phyloP scores from a whole-genome alignment of 2,888 invertebrate species.

The Heliconius erato region DNA sequence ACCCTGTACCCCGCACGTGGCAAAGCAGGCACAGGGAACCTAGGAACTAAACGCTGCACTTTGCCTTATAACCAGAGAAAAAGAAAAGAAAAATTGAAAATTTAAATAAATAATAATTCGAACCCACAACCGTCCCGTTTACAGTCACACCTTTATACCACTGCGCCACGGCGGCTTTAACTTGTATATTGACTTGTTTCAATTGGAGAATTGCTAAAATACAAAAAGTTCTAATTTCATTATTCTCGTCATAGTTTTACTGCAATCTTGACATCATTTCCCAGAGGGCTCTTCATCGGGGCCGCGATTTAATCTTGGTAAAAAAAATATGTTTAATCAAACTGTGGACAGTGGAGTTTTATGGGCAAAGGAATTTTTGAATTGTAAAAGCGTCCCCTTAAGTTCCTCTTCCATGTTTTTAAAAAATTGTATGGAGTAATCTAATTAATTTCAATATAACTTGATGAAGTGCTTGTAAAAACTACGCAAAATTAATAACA shows the following conservation, averaged over 20 bases:
- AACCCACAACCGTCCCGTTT: background rate
- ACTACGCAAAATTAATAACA: background rate
- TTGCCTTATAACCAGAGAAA: too few relatives aligned
- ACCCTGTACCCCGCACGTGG: too few relatives aligned
- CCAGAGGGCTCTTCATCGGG: background rate
- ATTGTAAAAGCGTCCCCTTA: background rate
- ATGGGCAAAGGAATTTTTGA: background rate
- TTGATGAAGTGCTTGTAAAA: background rate
- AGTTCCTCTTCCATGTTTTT: background rate
- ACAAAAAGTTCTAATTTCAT: constrained; percentile 20
- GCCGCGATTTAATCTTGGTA: constrained; percentile 1
- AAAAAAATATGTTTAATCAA: background rate
- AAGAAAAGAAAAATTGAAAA: too few relatives aligned
- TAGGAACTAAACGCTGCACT: too few relatives aligned
- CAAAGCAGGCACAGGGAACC: too few relatives aligned
- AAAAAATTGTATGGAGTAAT: background rate
- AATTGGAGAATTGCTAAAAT: background rate
- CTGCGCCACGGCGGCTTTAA: background rate
- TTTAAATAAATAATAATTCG: too few relatives aligned
- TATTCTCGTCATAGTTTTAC: constrained; percentile 22
- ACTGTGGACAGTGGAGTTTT: background rate
- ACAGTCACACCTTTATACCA: background rate
- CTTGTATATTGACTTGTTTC: background rate
- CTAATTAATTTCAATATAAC: background rate
- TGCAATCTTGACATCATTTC: constrained; percentile 4